Base-by-base conservation (phyloP, 1,140 invertebrate species). In the Wasmannia auropunctata region DNA sequence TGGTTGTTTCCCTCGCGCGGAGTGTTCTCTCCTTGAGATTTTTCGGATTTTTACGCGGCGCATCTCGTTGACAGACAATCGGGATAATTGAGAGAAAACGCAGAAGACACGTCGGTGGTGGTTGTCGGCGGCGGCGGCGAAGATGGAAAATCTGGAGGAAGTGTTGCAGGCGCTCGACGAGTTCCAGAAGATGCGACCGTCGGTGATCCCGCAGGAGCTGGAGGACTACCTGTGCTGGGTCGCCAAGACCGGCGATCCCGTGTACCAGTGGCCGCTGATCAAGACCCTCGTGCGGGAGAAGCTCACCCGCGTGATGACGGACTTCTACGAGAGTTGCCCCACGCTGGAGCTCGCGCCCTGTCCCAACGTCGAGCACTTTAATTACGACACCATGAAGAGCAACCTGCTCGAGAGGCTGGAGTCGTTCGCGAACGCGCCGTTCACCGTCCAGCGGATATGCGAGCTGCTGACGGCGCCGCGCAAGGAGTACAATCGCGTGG, bases 371-470 rank as follows among this genome's bases (percentile, higher is more conserved):
- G 98, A 99, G 91, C 96, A 97, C 16, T 99, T 99, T 88, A 98
- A 98, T 92, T 99, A 98, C 94, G 98, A 98, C 90, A 97, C 96
- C 5, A 98, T 99, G 97, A 98, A 98, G 92, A 97, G 96, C 69
- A 97, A 97, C 90, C 96, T 99, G 22, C 94, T 99, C 34, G 97
- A 98, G 91, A 96, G 97, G 40, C 94, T 99, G 0, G 98, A 99
- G 89, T 97, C 96, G 2, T 98, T 97, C 94, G 96, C 96, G 46
- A 98, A 98, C 75, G 98, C 98, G 2, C 99, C 99, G 0, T 99
- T 99, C 92, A 99, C 99, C 14, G 97, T 99, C 70, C 99, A 99
- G 94, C 96, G 99, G 85, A 97, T 99, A 60, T 99, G 98, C 95
- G 99, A 99, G 95, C 95, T 99, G 4, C 95, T 99, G 0, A 98